Evolutionary conservation across 2,113 vertebrate species (phyloP).

Genomic region (Motacilla alba): DNA sequence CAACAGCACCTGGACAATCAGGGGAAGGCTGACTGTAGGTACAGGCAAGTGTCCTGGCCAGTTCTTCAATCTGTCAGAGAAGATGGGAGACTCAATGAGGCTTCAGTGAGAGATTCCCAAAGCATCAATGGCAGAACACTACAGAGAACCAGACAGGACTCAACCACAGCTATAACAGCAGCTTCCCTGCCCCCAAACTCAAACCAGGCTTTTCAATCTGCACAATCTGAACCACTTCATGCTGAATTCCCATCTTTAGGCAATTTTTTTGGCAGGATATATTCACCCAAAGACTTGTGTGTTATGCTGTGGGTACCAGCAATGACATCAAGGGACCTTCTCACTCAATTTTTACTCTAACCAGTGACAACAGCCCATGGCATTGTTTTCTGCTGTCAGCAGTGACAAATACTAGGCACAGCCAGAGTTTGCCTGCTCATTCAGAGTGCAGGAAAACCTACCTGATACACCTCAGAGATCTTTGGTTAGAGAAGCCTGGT

Average conservation of each 20-base stretch:
- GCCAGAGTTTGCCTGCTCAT: background rate
- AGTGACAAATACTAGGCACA: background rate
- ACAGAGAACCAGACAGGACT: background rate
- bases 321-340: background rate
- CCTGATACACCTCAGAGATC: background rate
- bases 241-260: background rate
- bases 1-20: conserved; percentile 74
- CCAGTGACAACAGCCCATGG: background rate
- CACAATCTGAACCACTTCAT: background rate
- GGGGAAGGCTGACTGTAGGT: conserved; percentile 78
- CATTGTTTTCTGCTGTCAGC: background rate
- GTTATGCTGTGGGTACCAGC: background rate
- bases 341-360: background rate
- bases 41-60: conserved; percentile 83
- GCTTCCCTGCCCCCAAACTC: background rate
- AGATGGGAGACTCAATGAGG: background rate
- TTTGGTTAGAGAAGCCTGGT: background rate
- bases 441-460: background rate
- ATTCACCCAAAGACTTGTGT: background rate
- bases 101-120: background rate
- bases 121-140: background rate
- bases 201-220: background rate
- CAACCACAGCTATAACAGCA: background rate
- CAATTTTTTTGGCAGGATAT: background rate
- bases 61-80: conserved; percentile 84